Evolutionary conservation across 2,797 vertebrate genomes (phyloP).

Genomic region (Holocentrus rufus): DNA sequence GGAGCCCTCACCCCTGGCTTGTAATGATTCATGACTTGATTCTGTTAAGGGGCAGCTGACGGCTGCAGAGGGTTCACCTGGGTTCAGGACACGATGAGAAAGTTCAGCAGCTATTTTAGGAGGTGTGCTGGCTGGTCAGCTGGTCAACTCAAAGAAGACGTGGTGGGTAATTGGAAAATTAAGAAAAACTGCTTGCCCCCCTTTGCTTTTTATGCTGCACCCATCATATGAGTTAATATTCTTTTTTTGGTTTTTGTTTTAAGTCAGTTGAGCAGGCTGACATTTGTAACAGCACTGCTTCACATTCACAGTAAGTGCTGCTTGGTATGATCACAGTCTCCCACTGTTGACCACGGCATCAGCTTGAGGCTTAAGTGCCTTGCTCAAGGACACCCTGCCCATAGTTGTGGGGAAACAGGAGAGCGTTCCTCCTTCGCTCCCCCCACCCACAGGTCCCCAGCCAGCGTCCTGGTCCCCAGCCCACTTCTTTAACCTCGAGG

Average conservation of each 20-base stretch:
- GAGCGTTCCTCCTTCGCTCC: conserved; percentile 23
- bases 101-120: conserved; percentile 63
- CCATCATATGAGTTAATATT: conserved; percentile 5
- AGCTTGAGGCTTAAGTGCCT: conserved; percentile 16
- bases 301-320: conserved; percentile 1
- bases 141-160: too few species aligned
- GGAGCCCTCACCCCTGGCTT: conserved; percentile 70
- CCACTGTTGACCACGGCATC: not conserved
- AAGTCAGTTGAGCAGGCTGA: conserved; percentile 1
- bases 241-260: conserved; percentile 9
- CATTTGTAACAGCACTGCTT: conserved; percentile 9
- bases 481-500: conserved; percentile 19
- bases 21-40: conserved; percentile 76
- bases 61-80: conserved; percentile 74
- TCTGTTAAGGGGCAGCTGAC: conserved; percentile 68
- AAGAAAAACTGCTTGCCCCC: conserved; percentile 5
- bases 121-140: conserved; percentile 49
- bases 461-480: conserved; percentile 36
- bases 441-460: conserved; percentile 32
- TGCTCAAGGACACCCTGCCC: conserved; percentile 48
- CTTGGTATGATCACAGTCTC: not conserved
- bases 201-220: not conserved
- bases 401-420: conserved; percentile 18
- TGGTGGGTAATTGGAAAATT: conserved; percentile 26
- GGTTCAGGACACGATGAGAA: conserved; percentile 74